phyloP scores from a whole-genome alignment of 2,113 vertebrate genomes.

The Datnioides undecimradiatus region DNA sequence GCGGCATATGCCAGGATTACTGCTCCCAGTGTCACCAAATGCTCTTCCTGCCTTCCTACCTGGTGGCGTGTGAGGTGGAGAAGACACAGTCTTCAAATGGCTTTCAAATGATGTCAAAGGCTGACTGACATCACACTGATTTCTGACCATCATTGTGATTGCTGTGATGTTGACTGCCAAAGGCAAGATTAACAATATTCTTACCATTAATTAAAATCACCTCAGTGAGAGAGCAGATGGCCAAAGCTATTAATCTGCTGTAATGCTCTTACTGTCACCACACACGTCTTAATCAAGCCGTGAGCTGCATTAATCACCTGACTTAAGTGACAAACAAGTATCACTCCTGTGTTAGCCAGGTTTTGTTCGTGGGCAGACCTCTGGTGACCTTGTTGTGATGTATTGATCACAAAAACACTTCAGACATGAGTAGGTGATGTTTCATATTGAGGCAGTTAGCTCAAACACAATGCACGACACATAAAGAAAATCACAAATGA shows the following conservation, averaged over 20 bases:
- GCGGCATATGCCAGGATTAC: conserved; percentile 79
- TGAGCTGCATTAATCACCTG: conserved; percentile 84
- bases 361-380: conserved; percentile 65
- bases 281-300: conserved; percentile 82
- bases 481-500: background rate
- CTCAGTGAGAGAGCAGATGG: conserved; percentile 82
- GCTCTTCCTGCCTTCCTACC: conserved; percentile 62
- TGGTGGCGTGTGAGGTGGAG: conserved; percentile 37
- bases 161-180: conserved; percentile 51
- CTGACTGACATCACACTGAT: conserved; percentile 51
- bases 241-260: conserved; percentile 72
- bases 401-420: conserved; percentile 50
- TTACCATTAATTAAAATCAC: conserved; percentile 83
- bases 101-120: conserved; percentile 40
- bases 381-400: conserved; percentile 65
- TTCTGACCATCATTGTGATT: conserved; percentile 54
- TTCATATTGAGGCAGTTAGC: conserved; percentile 20
- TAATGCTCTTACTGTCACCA: conserved; percentile 84
- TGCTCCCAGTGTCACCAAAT: conserved; percentile 75
- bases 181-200: conserved; percentile 70
- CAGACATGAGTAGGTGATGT: background rate
- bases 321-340: conserved; percentile 85
- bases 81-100: conserved; percentile 35
- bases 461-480: background rate
- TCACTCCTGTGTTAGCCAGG: conserved; percentile 70